Base-by-base conservation (phyloP, 2,797 vertebrate genomes). In the Champsocephalus gunnari region DNA sequence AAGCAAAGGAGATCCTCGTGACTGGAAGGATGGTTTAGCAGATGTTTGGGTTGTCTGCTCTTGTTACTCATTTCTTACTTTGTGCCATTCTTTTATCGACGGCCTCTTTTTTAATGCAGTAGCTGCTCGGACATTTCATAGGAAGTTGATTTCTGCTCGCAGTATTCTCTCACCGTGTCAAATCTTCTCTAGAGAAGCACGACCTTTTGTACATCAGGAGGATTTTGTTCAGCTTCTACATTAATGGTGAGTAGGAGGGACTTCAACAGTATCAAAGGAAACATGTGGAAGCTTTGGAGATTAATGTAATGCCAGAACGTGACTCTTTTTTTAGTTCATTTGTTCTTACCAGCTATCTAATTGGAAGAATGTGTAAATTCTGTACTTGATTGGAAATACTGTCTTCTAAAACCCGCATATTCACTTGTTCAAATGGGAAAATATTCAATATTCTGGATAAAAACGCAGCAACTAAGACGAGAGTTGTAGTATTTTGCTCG, bases 11-110 rank as follows among this genome's bases (percentile, higher is more conserved):
- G 68, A 68, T 76, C 61, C 19, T 19, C 43, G 47, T 58, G 32
- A 73, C 71, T 1, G 24, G 32, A 60, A 56, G 3, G 58, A 57
- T 66, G 62, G 38, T 45, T 73, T 75, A 67, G 64, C 74, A 24
- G 61, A 66, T 62, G 17, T 58, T 32, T 38, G 21, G 48, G 44
- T 41, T 47, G 64, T 89, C 75, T 53, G 41, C 48, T 82, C 60
- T 47, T 69, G 41, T 64, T 65, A 60, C 81, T 83, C n/a, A 10
- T 85, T 79, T 78, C 62, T 85, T 81, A 83, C 62, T 88, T 88
- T 64, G 91, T 89, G 90, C 89, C 88, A 89, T 89, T 81, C 71
- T 75, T 74, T 75, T 49, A 61, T 38, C 45, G 14, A 73, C 49
- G 44, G 44, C 48, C 58, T 71, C 7, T 21, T 34, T 45, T 62